Conservation (phyloP, 1,140 invertebrate species). For the Arion vulgaris region DNA sequence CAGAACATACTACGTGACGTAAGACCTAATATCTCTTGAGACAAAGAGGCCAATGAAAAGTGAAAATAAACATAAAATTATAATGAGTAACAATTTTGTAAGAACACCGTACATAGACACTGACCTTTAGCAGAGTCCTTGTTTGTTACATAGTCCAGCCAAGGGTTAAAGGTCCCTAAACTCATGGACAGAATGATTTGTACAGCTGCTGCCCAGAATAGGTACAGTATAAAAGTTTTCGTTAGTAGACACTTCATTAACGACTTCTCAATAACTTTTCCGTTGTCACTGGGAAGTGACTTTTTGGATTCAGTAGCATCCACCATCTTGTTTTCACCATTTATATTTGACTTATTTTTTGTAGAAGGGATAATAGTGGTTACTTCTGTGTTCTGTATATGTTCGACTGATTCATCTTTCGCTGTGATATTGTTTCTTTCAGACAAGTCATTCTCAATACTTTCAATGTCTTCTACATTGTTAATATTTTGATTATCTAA, state of each 20-base stretch:
- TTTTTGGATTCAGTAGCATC: neutral
- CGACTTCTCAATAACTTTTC: neutral
- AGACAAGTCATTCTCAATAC: neutral
- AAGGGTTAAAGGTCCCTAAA: slow-evolving; percentile 31
- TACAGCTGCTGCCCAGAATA: slow-evolving; percentile 22
- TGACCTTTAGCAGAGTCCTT: slow-evolving; percentile 1
- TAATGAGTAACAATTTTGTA: too few relatives aligned
- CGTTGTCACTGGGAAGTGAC: neutral
- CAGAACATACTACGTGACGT: too few relatives aligned
- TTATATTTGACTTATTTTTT: neutral
- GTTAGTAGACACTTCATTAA: slow-evolving; percentile 8
- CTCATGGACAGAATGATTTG: slow-evolving; percentile 33
- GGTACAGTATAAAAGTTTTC: slow-evolving; percentile 14
- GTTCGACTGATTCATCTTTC: neutral
- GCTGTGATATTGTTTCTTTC: neutral
- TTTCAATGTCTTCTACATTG: neutral
- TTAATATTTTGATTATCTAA: neutral
- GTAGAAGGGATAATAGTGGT: neutral
- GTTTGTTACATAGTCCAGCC: slow-evolving; percentile 23
- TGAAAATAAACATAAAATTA: too few relatives aligned
- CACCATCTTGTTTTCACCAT: neutral
- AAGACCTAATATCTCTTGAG: too few relatives aligned
- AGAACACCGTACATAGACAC: too few relatives aligned
- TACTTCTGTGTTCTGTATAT: neutral
- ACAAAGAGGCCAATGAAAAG: too few relatives aligned